Evolutionary conservation across 1,140 invertebrate genomes (phyloP).

Genomic region (Drosophila leontia): DNA sequence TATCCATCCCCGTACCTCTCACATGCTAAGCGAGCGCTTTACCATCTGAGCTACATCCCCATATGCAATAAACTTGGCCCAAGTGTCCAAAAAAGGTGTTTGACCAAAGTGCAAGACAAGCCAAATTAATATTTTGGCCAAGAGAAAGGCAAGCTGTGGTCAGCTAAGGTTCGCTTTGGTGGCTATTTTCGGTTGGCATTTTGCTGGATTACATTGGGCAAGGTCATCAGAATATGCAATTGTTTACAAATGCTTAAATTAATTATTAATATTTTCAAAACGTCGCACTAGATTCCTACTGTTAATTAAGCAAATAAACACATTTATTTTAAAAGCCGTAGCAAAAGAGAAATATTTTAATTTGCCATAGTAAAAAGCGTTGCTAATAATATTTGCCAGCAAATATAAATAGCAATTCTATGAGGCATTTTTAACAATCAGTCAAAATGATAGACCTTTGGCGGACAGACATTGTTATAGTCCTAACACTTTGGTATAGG

Average conservation of each 20-base stretch:
- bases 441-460: constrained; percentile 14
- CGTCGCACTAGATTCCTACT: background rate
- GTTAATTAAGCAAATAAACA: background rate
- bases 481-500: background rate
- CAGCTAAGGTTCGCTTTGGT: constrained; percentile 7
- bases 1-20: constrained; percentile 93
- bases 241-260: background rate
- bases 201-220: background rate
- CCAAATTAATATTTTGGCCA: constrained; percentile 42
- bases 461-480: constrained; percentile 7
- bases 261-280: background rate
- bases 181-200: constrained; percentile 3
- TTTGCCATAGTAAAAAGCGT: background rate
- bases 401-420: too few relatives aligned
- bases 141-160: constrained; percentile 41
- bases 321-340: background rate
- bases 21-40: constrained; percentile 94
- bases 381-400: background rate
- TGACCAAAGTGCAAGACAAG: constrained; percentile 59
- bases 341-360: background rate
- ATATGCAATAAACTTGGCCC: constrained; percentile 4
- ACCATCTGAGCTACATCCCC: constrained; percentile 91
- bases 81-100: constrained; percentile 52
- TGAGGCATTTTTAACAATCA: background rate
- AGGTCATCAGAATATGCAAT: background rate